phyloP scores from a whole-genome alignment of 2,113 vertebrate genomes.

The Fukomys damarensis region DNA sequence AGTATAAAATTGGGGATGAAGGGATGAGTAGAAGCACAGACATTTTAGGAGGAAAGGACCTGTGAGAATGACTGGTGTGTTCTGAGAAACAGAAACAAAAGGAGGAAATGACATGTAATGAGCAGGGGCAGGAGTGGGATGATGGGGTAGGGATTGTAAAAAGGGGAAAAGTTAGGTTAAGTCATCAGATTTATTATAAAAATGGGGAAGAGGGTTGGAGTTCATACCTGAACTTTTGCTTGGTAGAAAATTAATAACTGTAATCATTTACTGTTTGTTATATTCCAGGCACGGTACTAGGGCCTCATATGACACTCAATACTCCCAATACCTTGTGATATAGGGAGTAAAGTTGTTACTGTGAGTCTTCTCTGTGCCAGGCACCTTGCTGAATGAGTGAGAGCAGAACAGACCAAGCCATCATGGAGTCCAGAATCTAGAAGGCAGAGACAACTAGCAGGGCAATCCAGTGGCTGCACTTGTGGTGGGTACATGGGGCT shows the following conservation, averaged over 20 bases:
- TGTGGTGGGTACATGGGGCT: neutral
- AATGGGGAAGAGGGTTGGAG: neutral
- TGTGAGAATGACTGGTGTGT: neutral
- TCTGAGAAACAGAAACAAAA: neutral
- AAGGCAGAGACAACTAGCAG: neutral
- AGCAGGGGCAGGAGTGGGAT: neutral
- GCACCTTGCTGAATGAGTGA: neutral
- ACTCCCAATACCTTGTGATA: neutral
- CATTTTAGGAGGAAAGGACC: neutral
- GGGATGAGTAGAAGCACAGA: neutral
- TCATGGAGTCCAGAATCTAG: neutral
- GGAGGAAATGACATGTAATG: neutral
- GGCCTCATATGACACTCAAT: neutral
- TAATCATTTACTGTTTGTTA: neutral
- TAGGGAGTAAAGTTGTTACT: neutral
- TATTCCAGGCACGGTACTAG: neutral
- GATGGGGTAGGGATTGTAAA: neutral
- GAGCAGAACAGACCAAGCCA: neutral
- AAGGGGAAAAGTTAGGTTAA: neutral
- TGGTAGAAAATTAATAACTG: neutral
- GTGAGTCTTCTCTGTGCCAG: neutral
- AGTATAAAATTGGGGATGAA: neutral
- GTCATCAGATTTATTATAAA: neutral
- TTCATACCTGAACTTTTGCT: neutral
- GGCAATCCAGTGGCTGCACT: neutral